These are phyloP conservation scores for Phaethon lepturus DNA, from an alignment of 2,113 vertebrate species.

Conservation along the genomic window DNA sequence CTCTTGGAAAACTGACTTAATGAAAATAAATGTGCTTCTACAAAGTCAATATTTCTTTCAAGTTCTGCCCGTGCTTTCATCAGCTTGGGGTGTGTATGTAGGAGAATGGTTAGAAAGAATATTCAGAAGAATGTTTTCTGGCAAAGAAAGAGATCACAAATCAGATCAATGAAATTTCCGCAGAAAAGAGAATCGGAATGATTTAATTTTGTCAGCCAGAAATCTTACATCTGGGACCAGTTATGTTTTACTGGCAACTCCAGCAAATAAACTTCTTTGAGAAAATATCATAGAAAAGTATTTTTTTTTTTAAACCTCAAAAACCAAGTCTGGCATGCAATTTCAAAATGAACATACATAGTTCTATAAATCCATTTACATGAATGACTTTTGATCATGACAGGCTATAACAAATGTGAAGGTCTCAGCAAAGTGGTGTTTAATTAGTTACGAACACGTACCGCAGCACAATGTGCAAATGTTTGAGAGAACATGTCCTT, in stretches of 20 bases:
- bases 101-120: slow-evolving; percentile 21
- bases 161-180: slow-evolving; percentile 56
- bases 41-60: slow-evolving; percentile 60
- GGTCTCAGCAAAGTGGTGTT: not conserved
- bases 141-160: slow-evolving; percentile 50
- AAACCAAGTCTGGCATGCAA: not conserved
- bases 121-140: slow-evolving; percentile 44
- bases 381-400: not conserved
- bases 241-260: not conserved
- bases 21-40: slow-evolving; percentile 54
- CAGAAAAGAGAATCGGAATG: slow-evolving; percentile 13
- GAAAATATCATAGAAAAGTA: not conserved
- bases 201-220: slow-evolving; percentile 23
- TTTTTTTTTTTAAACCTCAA: not conserved
- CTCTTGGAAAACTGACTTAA: slow-evolving; percentile 38
- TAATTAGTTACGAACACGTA: not conserved
- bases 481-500: not conserved
- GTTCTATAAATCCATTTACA: not conserved
- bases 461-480: not conserved
- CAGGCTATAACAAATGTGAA: not conserved
- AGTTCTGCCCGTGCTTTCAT: slow-evolving; percentile 49
- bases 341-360: not conserved
- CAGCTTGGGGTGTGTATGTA: not conserved
- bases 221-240: not conserved
- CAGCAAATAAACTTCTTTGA: slow-evolving; percentile 1